Percentiles rank a stretch among this genome's conserved stretches.
Evolutionary conservation across 2,113 vertebrate genomes (phyloP).

Genomic region (Heloderma charlesbogerti): DNA sequence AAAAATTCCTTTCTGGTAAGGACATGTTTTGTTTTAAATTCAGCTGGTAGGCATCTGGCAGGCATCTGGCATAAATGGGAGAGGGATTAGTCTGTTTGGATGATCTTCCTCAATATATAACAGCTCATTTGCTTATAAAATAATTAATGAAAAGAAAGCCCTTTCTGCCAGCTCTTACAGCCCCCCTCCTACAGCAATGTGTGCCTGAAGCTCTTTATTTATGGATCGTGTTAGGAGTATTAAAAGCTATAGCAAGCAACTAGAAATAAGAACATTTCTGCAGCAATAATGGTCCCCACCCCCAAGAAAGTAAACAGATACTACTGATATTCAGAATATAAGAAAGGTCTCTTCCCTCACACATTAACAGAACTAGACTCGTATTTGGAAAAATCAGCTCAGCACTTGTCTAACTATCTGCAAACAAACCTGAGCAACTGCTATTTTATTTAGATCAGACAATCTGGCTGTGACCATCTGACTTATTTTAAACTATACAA

Average conservation of each 20-base stretch:
- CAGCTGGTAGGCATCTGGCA: slow-evolving; percentile 13
- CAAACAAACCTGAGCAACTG: background rate
- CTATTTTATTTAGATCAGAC: slow-evolving; percentile 20
- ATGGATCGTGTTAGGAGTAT: slow-evolving; percentile 49
- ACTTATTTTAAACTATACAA: background rate
- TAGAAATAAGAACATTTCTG: slow-evolving; percentile 30
- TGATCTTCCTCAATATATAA: slow-evolving; percentile 34
- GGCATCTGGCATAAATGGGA: slow-evolving; percentile 13
- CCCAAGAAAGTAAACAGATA: slow-evolving; percentile 17
- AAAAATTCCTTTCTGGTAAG: background rate
- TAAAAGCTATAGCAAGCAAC: slow-evolving; percentile 40
- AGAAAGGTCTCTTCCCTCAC: slow-evolving; percentile 10
- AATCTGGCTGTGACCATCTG: background rate
- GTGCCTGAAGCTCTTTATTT: slow-evolving; percentile 45
- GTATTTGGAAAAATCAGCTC: slow-evolving; percentile 1
- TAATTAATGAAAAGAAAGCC: slow-evolving; percentile 60
- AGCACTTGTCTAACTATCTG: background rate
- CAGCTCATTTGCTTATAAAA: slow-evolving; percentile 50
- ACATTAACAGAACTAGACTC: slow-evolving; percentile 35
- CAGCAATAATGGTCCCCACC: slow-evolving; percentile 8
- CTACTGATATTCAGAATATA: slow-evolving; percentile 1
- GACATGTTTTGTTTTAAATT: slow-evolving; percentile 17
- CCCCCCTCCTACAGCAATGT: slow-evolving; percentile 10
- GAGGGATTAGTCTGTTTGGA: slow-evolving; percentile 22
- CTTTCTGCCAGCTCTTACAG: slow-evolving; percentile 53